A percentile compares a stretch with the other conserved stretches of the same genome.
phyloP scores from a whole-genome alignment of 1,140 invertebrate genomes.

The Drosophila baimaii region DNA sequence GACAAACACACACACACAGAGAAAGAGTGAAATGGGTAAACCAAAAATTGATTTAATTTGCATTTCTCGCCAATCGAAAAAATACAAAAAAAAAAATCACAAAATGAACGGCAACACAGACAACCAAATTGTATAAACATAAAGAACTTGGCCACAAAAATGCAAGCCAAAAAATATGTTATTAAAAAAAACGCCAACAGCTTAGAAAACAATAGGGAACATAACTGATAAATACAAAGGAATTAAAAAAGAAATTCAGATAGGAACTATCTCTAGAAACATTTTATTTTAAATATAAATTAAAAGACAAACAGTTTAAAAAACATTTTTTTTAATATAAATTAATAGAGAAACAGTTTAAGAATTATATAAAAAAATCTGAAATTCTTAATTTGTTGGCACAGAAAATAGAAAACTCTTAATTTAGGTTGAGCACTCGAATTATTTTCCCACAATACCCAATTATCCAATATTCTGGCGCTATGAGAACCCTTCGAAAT shows the following conservation, averaged over 20 bases:
- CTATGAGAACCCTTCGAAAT: constrained; percentile 11
- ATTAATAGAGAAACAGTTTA: neutral
- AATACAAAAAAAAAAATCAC: neutral
- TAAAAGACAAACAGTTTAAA: too few relatives aligned
- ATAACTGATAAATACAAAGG: neutral
- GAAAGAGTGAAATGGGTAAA: constrained; percentile 16
- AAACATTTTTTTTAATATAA: neutral
- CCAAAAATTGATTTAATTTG: constrained; percentile 67
- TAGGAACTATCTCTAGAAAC: too few relatives aligned
- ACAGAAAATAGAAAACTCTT: constrained; percentile 14
- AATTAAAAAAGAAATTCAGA: too few relatives aligned
- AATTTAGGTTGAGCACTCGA: constrained; percentile 23
- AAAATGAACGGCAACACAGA: constrained; percentile 26
- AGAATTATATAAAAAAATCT: neutral
- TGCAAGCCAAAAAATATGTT: neutral
- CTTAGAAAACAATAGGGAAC: neutral
- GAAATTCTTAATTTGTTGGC: neutral
- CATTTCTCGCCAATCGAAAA: constrained; percentile 50
- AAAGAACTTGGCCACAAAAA: neutral
- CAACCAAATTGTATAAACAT: constrained; percentile 9
- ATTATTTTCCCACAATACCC: constrained; percentile 59
- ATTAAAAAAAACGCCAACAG: neutral
- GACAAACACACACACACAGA: constrained; percentile 53
- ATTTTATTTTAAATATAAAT: too few relatives aligned
- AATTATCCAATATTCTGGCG: constrained; percentile 39